These are phyloP conservation scores for Platypus cylindrus DNA, from an alignment of 2,888 invertebrate genomes.

Conservation along the genomic window DNA sequence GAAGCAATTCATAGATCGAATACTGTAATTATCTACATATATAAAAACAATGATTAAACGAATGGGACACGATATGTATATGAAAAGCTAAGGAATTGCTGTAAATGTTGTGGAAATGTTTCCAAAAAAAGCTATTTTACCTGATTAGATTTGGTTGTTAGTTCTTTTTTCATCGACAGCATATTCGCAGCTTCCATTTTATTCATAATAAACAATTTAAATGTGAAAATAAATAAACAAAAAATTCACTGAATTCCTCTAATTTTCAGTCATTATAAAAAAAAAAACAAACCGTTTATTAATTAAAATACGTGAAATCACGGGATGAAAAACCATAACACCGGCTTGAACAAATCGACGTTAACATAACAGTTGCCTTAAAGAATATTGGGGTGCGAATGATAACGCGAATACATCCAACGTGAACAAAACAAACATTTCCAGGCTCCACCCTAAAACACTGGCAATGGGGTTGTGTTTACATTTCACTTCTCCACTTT, in stretches of 20 bases:
- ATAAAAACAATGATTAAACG: no score
- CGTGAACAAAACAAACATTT: constrained; percentile 27
- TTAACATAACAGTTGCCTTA: neutral
- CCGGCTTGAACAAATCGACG: neutral
- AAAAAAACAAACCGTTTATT: no score
- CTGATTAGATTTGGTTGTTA: constrained; percentile 27
- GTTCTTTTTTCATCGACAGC: constrained; percentile 28
- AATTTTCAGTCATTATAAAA: no score
- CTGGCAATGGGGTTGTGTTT: constrained; percentile 29
- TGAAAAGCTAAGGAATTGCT: no score
- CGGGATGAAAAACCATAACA: neutral
- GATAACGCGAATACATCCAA: constrained; percentile 24
- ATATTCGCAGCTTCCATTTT: no score
- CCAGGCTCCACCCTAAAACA: constrained; percentile 28
- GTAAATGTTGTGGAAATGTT: neutral
- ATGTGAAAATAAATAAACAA: no score
- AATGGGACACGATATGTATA: no score
- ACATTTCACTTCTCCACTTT: constrained; percentile 29
- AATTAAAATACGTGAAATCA: no score
- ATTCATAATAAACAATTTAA: neutral
- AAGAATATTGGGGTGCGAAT: constrained; percentile 20
- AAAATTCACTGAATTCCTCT: no score
- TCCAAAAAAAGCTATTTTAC: constrained; percentile 19
- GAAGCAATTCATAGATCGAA: neutral
- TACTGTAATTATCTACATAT: neutral